Base-by-base conservation (phyloP, 2,888 invertebrate species). In the Limnephilus auricula region DNA sequence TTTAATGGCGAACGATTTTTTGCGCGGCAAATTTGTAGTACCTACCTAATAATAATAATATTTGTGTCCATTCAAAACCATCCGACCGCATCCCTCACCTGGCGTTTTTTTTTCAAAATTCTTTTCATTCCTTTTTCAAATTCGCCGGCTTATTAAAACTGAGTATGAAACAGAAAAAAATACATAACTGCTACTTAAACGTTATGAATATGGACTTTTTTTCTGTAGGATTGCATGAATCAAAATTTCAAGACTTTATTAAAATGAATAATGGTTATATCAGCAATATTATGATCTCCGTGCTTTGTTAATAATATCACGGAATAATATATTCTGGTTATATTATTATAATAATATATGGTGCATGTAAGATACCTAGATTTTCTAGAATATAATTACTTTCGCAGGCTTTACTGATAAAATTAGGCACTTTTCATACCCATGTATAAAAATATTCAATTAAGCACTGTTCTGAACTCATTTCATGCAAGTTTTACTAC, bases 21-120 rank as follows among this genome's bases (percentile, higher is more conserved):
- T 85, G 85, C 87, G 18, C 37, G 32, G 87, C 34, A n/a, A 88
- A 88, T 88, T 88, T 78, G 87, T 88, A 88, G 78, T 30, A 79
- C 87, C 87, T 79, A 78, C 87, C 87, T 88, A 78, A 88, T 88
- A 88, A 88, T 88, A 88, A 88, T 88, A 88, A 88, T 88, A 88
- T 88, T 88, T 88, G 79, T 90, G 87, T 87, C 90, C 90, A 90
- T 90, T 90, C 32, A 90, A 65, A 90, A 30, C 79, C 90, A 87
- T 45, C 85, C 34, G 90, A 90, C 90, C 90, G 85, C 85, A 37
- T 34, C 85, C 65, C 65, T 50, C 90, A 90, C 90, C 90, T 90
- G 90, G 90, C 79, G 80, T 78, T n/a, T 88, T 78, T 88, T 85
- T 85, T n/a, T 15, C 31, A 4, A 78, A 78, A 6, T 25, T 78